A percentile compares a stretch with the other conserved stretches of the same genome.
These are phyloP conservation scores for Leptatherina wallacei DNA, from an alignment of 2,797 vertebrate species.

Conservation along the genomic window DNA sequence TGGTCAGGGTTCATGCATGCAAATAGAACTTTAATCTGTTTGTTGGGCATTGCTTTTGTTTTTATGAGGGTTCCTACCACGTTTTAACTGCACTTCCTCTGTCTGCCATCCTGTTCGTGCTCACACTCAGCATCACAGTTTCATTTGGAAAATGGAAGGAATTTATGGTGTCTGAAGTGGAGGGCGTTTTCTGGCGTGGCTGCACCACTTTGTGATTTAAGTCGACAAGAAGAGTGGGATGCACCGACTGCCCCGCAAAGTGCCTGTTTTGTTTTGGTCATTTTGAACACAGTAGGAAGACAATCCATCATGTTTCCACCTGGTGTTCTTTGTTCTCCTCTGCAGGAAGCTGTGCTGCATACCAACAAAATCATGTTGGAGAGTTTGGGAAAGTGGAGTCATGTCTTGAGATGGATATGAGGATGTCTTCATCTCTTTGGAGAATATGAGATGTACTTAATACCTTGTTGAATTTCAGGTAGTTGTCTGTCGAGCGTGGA, in stretches of 20 bases:
- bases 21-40: neutral
- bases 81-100: conserved; percentile 1
- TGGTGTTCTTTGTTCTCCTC: conserved; percentile 13
- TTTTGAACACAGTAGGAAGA: conserved; percentile 17
- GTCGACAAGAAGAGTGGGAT: conserved; percentile 11
- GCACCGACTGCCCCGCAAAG: conserved; percentile 23
- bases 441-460: neutral
- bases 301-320: conserved; percentile 24
- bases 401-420: neutral
- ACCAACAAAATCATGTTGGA: conserved; percentile 3
- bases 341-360: conserved; percentile 15
- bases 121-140: conserved; percentile 22
- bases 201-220: conserved; percentile 48
- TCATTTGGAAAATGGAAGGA: conserved; percentile 50
- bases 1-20: neutral
- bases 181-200: neutral
- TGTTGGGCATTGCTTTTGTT: neutral
- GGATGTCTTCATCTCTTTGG: neutral
- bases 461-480: neutral
- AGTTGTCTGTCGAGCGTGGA: neutral
- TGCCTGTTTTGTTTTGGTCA: conserved; percentile 19
- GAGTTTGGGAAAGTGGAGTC: conserved; percentile 1
- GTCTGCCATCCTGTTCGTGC: conserved; percentile 16
- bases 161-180: conserved; percentile 34
- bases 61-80: neutral